A percentile compares a stretch with the other conserved stretches of the same genome.
Evolutionary conservation across 1,140 invertebrate species (phyloP).

Genomic region (roundworm (Caenorhabditis elegans)): WBcel235 BX284605.5:6594001-6594500

Average conservation of each 20-base stretch:
- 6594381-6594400: background rate
- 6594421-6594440: background rate
- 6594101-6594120: no score
- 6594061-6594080: no score
- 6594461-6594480: background rate
- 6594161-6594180: no score
- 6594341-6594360: background rate
- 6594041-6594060: no score
- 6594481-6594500: background rate
- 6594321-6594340: background rate
- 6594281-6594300: background rate
- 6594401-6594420: background rate
- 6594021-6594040: no score
- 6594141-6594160: no score
- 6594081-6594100: no score
- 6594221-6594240: no score
- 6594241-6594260: slow-evolving; percentile 1
- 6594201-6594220: no score
- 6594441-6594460: background rate
- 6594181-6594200: no score
- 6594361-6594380: background rate
- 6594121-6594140: no score
- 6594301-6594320: background rate
- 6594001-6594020: no score
- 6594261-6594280: background rate